Conservation (phyloP, 2,888 invertebrate species). For the Chymomyza procnemis region DNA sequence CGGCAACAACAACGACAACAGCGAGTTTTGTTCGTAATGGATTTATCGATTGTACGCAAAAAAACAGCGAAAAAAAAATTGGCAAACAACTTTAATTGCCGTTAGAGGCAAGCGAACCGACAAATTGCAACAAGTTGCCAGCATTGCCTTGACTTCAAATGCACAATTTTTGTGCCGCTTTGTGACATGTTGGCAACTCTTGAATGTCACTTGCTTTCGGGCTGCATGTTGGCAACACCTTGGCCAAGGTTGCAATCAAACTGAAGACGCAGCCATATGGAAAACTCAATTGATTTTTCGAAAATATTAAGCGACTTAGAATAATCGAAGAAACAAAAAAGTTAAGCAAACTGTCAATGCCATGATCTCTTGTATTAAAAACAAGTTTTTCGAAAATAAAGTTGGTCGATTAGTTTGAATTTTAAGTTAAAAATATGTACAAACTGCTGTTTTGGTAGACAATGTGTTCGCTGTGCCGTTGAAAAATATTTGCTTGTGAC, state of each 20-base stretch:
- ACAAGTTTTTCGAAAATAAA: too few relatives aligned
- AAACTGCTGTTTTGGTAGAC: too few relatives aligned
- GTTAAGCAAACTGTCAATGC: too few relatives aligned
- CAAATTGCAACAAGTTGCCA: conserved; percentile 32
- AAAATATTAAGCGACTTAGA: too few relatives aligned
- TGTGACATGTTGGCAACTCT: conserved; percentile 7
- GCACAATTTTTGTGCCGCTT: conserved; percentile 17
- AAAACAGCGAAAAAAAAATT: conserved; percentile 6
- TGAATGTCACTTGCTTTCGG: conserved; percentile 51
- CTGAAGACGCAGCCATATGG: neutral
- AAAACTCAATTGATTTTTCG: too few relatives aligned
- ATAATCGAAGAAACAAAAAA: too few relatives aligned
- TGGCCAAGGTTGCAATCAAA: neutral
- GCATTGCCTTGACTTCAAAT: conserved; percentile 52
- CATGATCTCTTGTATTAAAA: too few relatives aligned
- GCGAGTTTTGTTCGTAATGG: too few relatives aligned
- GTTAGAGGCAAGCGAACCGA: conserved; percentile 40
- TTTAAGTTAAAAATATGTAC: too few relatives aligned
- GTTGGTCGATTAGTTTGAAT: too few relatives aligned
- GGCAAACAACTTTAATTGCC: conserved; percentile 53
- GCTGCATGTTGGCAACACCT: neutral
- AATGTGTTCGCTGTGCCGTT: too few relatives aligned
- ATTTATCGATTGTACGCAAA: conserved; percentile 26
- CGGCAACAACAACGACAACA: conserved; percentile 19
- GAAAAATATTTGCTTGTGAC: too few relatives aligned